phyloP scores from a whole-genome alignment of 2,113 vertebrate genomes.

The Rhizomys pruinosus region DNA sequence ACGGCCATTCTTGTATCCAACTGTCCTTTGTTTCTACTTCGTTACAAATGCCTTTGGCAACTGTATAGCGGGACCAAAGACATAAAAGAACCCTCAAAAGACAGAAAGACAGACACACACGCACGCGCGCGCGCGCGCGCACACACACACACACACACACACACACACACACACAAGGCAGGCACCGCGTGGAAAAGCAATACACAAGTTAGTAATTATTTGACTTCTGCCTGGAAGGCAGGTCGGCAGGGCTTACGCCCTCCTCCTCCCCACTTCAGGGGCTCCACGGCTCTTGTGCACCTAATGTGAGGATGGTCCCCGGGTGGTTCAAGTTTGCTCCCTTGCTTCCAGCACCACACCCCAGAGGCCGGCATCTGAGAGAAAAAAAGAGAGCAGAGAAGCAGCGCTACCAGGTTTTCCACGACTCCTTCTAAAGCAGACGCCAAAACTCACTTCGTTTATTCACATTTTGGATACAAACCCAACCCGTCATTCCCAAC shows the following conservation, averaged over 20 bases:
- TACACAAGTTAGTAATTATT: neutral
- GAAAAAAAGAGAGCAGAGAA: neutral
- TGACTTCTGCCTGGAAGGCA: slow-evolving; percentile 1
- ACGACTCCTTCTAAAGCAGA: slow-evolving; percentile 30
- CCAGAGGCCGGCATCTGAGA: neutral
- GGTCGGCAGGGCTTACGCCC: neutral
- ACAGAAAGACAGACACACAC: no score
- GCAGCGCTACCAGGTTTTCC: slow-evolving; percentile 44
- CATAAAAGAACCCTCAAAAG: neutral
- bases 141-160: no score
- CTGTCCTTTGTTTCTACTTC: slow-evolving; percentile 36
- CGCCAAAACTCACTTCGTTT: neutral
- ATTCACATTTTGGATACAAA: neutral
- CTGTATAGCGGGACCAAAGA: neutral
- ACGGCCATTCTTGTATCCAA: neutral
- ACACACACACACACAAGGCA: neutral
- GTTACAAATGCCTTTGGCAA: neutral
- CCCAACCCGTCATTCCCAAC: neutral
- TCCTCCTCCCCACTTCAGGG: neutral
- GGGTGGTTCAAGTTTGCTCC: neutral
- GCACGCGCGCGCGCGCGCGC: neutral
- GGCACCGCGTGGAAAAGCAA: neutral
- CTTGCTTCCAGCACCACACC: neutral
- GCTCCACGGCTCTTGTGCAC: neutral
- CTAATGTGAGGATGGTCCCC: neutral